Evolutionary conservation across 2,113 vertebrate species (phyloP).

Genomic region (Malurus melanocephalus): DNA sequence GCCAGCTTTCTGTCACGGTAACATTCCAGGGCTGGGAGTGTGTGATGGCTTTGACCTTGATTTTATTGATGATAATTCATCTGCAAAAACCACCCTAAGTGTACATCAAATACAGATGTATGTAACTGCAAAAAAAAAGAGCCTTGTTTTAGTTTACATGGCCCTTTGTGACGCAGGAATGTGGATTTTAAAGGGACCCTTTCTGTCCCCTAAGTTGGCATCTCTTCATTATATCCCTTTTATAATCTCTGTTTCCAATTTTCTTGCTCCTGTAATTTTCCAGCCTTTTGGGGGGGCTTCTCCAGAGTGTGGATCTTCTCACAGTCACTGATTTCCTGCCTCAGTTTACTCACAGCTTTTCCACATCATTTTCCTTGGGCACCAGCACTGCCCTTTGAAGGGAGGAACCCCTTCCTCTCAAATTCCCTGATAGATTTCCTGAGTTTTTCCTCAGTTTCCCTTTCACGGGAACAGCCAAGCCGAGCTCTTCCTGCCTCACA

Average conservation of each 20-base stretch:
- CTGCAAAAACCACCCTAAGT: not conserved
- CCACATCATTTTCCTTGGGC: not conserved
- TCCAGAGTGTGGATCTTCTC: not conserved
- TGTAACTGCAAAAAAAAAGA: not conserved
- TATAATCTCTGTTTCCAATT: not conserved
- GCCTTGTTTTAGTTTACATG: not conserved
- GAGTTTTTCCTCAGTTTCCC: not conserved
- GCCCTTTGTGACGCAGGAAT: not conserved
- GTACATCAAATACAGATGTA: accelerated
- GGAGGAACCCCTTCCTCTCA: not conserved
- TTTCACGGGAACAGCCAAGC: not conserved
- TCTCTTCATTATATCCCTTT: not conserved
- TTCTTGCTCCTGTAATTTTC: not conserved
- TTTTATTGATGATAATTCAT: not conserved
- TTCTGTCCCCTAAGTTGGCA: not conserved
- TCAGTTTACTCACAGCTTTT: not conserved
- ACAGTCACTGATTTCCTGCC: not conserved
- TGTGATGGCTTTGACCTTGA: not conserved
- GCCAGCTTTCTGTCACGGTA: constrained; percentile 1
- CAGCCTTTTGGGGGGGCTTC: not conserved
- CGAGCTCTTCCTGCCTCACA: not conserved
- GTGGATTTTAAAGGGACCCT: not conserved
- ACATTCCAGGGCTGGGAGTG: constrained; percentile 26
- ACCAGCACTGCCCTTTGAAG: not conserved
- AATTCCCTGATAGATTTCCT: not conserved